These are phyloP conservation scores for Scomber scombrus DNA, from an alignment of 2,113 vertebrate genomes.

Conservation along the genomic window DNA sequence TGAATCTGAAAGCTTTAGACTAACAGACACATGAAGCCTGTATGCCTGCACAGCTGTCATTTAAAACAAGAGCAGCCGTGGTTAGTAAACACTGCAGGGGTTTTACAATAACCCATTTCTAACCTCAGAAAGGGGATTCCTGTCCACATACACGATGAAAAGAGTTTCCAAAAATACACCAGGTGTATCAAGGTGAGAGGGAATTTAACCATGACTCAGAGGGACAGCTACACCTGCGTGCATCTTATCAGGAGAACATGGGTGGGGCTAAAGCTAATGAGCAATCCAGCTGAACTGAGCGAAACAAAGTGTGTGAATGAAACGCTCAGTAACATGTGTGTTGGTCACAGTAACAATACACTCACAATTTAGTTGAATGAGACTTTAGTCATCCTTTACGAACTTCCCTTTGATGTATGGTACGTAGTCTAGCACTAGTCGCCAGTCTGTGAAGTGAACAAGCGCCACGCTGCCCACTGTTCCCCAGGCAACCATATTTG, in stretches of 20 bases:
- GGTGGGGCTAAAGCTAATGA: slow-evolving; percentile 25
- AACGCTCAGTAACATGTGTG: not conserved
- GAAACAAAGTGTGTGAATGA: not conserved
- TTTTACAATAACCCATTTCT: not conserved
- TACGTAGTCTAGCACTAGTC: slow-evolving; percentile 92
- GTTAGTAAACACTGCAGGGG: not conserved
- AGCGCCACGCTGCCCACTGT: slow-evolving; percentile 84
- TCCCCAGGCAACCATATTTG: slow-evolving; percentile 88
- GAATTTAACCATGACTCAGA: not conserved
- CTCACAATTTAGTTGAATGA: slow-evolving; percentile 57
- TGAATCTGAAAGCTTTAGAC: slow-evolving; percentile 5
- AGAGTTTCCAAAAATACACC: not conserved
- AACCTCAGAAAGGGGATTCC: not conserved
- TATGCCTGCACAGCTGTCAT: not conserved
- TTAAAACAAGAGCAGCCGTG: slow-evolving; percentile 3
- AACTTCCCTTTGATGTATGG: slow-evolving; percentile 93
- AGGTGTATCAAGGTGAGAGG: not conserved
- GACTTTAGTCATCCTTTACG: slow-evolving; percentile 83
- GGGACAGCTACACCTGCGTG: not conserved
- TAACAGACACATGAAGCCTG: slow-evolving; percentile 5
- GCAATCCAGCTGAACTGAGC: slow-evolving; percentile 1
- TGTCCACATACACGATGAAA: not conserved
- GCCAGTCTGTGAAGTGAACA: slow-evolving; percentile 93
- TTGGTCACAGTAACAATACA: slow-evolving; percentile 13
- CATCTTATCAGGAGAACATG: slow-evolving; percentile 10